Base-by-base conservation (phyloP, 1,140 invertebrate species). In the Drosophila micromelanica region DNA sequence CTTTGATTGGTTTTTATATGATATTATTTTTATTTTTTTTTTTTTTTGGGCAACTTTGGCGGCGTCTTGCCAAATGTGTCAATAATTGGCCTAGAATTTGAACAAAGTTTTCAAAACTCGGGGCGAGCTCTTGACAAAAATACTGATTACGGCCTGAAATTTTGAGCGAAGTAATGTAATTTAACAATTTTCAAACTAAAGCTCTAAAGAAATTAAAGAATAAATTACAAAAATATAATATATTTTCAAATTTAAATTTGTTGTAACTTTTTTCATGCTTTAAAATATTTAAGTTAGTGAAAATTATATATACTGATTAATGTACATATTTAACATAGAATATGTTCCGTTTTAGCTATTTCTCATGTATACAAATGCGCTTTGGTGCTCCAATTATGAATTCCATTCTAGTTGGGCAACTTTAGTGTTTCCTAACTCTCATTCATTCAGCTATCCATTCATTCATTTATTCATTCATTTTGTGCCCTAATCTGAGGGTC, bases 1-100 rank as follows among this genome's bases (percentile, higher is more conserved):
- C 72, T 89, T 87, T 89, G 84, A 87, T 87, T 87, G 82, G 79
- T 73, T 87, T 81, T 89, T 87, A 82, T 89, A 82, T 76, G 82
- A 76, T 73, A 79, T 79, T 77, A 40, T 49, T 45, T 74, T 68
- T 73, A n/a, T 57, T 42, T 12, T 32, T 11, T 30, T 20, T 49
- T 7, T 15, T 35, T 3, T 46, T 56, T 67, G 17, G 17, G 17
- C 17, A 69, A 73, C 59, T 62, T 63, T 68, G 8, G 20, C 45
- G 40, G 7, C 54, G 54, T 37, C 63, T 76, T 48, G 61, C 45
- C 64, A 84, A 89, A 89, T 87, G 79, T 89, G 82, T 71, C 79
- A 87, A 87, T 84, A 79, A 89, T 87, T 87, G 84, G 77, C 62
- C 70, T 69, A 81, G 55, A 81, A 63, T 69, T 27, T 45, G 38